These are phyloP conservation scores for Macrobrachium nipponense DNA, from an alignment of 1,140 invertebrate species.

Conservation along the genomic window DNA sequence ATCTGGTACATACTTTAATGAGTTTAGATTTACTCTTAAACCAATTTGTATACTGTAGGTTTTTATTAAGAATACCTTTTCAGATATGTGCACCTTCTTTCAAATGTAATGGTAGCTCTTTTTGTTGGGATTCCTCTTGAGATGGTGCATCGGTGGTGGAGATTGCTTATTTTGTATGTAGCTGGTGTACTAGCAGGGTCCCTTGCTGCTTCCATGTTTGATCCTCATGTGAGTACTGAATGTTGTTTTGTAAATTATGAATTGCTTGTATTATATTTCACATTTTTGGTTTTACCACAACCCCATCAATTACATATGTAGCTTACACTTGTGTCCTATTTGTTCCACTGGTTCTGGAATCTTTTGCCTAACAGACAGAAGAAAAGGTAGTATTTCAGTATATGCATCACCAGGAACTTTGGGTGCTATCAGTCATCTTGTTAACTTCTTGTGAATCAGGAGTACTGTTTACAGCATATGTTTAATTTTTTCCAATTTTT, in stretches of 20 bases:
- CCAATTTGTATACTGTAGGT: too few species aligned
- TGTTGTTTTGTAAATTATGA: neutral
- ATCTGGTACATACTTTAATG: neutral
- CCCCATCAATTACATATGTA: too few species aligned
- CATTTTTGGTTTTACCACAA: neutral
- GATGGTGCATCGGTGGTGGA: slow-evolving; percentile 84
- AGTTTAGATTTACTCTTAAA: too few species aligned
- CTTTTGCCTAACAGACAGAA: too few species aligned
- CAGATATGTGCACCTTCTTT: slow-evolving; percentile 69
- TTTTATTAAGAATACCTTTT: neutral
- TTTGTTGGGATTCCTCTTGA: slow-evolving; percentile 81
- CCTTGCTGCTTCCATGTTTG: slow-evolving; percentile 70
- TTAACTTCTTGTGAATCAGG: too few species aligned
- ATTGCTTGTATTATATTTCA: neutral
- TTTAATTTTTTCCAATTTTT: too few species aligned
- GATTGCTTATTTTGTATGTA: slow-evolving; percentile 80
- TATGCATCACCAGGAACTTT: too few species aligned
- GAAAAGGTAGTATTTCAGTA: too few species aligned
- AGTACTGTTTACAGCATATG: too few species aligned
- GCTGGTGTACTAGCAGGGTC: slow-evolving; percentile 87
- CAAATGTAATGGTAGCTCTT: slow-evolving; percentile 73
- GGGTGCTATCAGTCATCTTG: too few species aligned
- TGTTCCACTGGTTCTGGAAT: too few species aligned
- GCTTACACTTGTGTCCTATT: too few species aligned
- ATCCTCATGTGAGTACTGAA: slow-evolving; percentile 48